Evolutionary conservation across 1,140 invertebrate genomes (phyloP).

Genomic region (honey bee (Apis mellifera)): Amel_HAv3.1 CM009942.2:11131501-11132000

Average conservation of each 20-base stretch:
- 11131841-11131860: too few relatives aligned
- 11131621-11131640: slow-evolving; percentile 59
- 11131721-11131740: slow-evolving; percentile 54
- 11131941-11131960: too few relatives aligned
- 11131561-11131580: slow-evolving; percentile 26
- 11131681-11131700: slow-evolving; percentile 63
- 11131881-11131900: too few relatives aligned
- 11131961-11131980: too few relatives aligned
- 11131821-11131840: too few relatives aligned
- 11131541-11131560: slow-evolving; percentile 33
- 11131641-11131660: slow-evolving; percentile 67
- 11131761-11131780: slow-evolving; percentile 41
- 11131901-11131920: too few relatives aligned
- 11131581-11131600: slow-evolving; percentile 3
- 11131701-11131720: slow-evolving; percentile 32
- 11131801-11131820: neutral
- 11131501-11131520: neutral
- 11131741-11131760: slow-evolving; percentile 29
- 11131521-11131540: neutral
- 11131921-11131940: too few relatives aligned
- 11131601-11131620: slow-evolving; percentile 40
- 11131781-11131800: slow-evolving; percentile 20
- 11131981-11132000: too few relatives aligned
- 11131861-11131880: too few relatives aligned
- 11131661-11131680: slow-evolving; percentile 78